phyloP scores from a whole-genome alignment of 1,140 invertebrate genomes.

The Drosophila bipectinata region DNA sequence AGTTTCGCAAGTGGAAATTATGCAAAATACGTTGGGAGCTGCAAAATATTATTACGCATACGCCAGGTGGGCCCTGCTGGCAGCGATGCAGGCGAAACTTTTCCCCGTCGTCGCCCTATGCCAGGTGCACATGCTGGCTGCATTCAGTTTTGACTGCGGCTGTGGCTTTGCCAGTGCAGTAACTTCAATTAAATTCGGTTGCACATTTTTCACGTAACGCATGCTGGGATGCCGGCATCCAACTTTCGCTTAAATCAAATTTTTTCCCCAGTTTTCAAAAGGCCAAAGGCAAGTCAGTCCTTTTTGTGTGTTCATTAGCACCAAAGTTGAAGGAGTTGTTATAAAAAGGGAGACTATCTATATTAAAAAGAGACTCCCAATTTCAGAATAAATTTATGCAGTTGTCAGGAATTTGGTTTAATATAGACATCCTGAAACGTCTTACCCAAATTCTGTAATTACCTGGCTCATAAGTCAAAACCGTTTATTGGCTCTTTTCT shows the following conservation, averaged over 20 bases:
- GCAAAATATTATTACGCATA: conserved; percentile 76
- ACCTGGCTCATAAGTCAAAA: conserved; percentile 36
- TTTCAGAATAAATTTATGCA: background rate
- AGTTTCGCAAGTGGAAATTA: conserved; percentile 78
- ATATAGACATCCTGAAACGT: background rate
- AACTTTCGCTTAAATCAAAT: conserved; percentile 51
- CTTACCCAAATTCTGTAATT: conserved; percentile 12
- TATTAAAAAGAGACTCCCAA: background rate
- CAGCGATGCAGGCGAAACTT: conserved; percentile 58
- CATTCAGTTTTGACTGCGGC: conserved; percentile 19
- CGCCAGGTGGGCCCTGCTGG: conserved; percentile 57
- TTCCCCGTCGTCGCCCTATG: conserved; percentile 9
- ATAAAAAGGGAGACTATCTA: background rate
- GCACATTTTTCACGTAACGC: conserved; percentile 63
- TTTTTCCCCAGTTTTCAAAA: conserved; percentile 17
- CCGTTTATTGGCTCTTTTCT: conserved; percentile 29
- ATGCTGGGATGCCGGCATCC: conserved; percentile 3
- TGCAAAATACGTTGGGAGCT: conserved; percentile 66
- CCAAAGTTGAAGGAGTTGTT: conserved; percentile 3
- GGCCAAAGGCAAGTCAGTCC: background rate
- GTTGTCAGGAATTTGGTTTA: background rate
- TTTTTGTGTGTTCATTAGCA: conserved; percentile 34
- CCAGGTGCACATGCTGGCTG: conserved; percentile 33
- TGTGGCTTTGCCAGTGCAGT: conserved; percentile 54
- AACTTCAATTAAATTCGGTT: conserved; percentile 73